Base-by-base conservation (phyloP, 2,888 invertebrate species). In the Hypolimnas misippus region DNA sequence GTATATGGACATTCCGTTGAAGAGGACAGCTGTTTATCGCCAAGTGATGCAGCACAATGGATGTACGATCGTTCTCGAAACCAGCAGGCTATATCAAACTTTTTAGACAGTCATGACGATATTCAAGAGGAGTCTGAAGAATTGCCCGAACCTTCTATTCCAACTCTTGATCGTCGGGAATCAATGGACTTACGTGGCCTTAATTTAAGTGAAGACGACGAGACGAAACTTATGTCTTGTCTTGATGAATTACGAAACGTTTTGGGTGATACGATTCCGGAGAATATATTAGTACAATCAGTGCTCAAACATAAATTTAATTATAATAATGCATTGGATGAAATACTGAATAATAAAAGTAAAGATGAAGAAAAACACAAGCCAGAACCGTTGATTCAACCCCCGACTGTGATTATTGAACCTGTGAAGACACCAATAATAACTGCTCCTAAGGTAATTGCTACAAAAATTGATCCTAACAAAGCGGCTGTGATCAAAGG, bases 1-100 rank as follows among this genome's bases (percentile, higher is more conserved):
- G 94, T 97, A 64, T 98, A 98, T 83, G 98, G 98, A 10, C 97
- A 97, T 84, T 98, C 98, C 2, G 96, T 98, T 44, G 98, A 98
- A 86, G 98, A 98, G 79, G 98, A 98, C 80, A 96, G 94, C 84
- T 96, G 96, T 79, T 95, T 98, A 76, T 98, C 98, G 12, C 98
- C 98, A 2, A 96, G 96, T 78, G 97, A 97, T 91, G 93, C 95
- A 40, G 94, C 95, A 64, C 96, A 96, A 78, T 98, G 97, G 92
- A 93, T 98, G 78, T 98, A 95, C 79, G 97, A 98, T 79, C 93
- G 98, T 49, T 95, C 94, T 68, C 93, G 94, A 40, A 95, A 94
- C 57, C 94, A 95, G 73, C 94, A 94, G 65, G 95, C 94, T 70
- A 95, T 97, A 79, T 94, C 96, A 12, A 93, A 95, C 10, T 97